Percentiles rank a stretch among this genome's conserved stretches.
phyloP scores from a whole-genome alignment of 2,888 invertebrate species.

The Tuta absoluta region DNA sequence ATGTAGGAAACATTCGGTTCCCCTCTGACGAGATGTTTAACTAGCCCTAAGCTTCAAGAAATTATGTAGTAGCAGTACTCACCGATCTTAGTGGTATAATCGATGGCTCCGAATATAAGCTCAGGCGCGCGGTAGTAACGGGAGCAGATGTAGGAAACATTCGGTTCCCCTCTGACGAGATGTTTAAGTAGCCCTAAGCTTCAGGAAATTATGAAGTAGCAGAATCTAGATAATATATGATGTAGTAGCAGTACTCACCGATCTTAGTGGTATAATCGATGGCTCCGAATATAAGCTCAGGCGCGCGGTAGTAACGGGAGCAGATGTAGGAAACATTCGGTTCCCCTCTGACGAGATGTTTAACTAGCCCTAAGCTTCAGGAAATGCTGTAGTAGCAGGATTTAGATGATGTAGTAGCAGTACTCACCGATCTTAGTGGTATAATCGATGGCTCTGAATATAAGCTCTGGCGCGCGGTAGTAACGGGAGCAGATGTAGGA shows the following conservation, averaged over 20 bases:
- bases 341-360: constrained; percentile 97
- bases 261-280: constrained; percentile 98
- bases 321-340: constrained; percentile 99
- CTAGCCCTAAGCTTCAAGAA: too few species aligned
- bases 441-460: constrained; percentile 99
- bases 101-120: too few species aligned
- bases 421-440: constrained; percentile 91
- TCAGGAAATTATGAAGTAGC: constrained; percentile 81
- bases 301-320: constrained; percentile 99
- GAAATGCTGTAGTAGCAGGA: constrained; percentile 53
- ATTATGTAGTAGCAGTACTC: too few species aligned
- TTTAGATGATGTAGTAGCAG: too few species aligned
- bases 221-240: too few species aligned
- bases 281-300: constrained; percentile 99
- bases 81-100: too few species aligned
- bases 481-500: constrained; percentile 99
- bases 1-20: constrained; percentile 99
- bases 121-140: constrained; percentile 99
- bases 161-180: constrained; percentile 97
- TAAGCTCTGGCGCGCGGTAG: constrained; percentile 99
- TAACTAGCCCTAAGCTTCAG: constrained; percentile 99
- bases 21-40: constrained; percentile 97
- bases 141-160: constrained; percentile 99
- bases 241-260: constrained; percentile 50
- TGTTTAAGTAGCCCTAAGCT: constrained; percentile 99